Percentiles rank a stretch among this genome's conserved stretches.
These are phyloP conservation scores for Yoshiicerus persimilis DNA, from an alignment of 1,140 invertebrate genomes.

Conservation along the genomic window DNA sequence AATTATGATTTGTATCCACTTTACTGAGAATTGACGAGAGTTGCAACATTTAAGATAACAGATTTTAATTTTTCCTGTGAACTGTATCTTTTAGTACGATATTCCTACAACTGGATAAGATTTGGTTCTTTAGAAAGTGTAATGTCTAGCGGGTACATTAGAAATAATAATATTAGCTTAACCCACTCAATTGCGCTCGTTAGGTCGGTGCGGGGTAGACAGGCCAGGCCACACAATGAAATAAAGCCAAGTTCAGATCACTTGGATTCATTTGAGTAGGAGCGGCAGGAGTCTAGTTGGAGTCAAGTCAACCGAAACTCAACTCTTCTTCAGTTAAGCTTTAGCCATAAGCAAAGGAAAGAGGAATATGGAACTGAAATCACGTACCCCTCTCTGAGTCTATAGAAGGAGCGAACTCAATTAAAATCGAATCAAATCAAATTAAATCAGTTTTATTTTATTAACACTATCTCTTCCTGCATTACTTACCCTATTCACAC, in stretches of 20 bases:
- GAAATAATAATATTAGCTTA: constrained; percentile 27
- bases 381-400: neutral
- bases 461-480: constrained; percentile 13
- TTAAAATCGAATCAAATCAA: constrained; percentile 37
- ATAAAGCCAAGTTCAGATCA: neutral
- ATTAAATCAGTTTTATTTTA: constrained; percentile 30
- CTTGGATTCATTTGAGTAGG: neutral
- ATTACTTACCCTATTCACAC: neutral
- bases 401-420: constrained; percentile 23
- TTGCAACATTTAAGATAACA: too few relatives aligned
- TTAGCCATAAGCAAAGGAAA: neutral
- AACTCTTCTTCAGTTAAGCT: constrained; percentile 4
- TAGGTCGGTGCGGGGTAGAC: neutral
- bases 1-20: too few relatives aligned
- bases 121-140: too few relatives aligned
- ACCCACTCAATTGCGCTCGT: neutral
- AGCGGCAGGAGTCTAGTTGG: neutral
- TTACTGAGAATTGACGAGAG: too few relatives aligned
- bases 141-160: too few relatives aligned
- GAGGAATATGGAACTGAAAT: neutral
- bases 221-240: neutral
- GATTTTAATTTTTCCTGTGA: too few relatives aligned
- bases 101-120: too few relatives aligned
- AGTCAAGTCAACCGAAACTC: neutral
- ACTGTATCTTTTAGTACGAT: too few relatives aligned